phyloP scores from a whole-genome alignment of 2,888 invertebrate genomes.

The Willowsia nigromaculata region DNA sequence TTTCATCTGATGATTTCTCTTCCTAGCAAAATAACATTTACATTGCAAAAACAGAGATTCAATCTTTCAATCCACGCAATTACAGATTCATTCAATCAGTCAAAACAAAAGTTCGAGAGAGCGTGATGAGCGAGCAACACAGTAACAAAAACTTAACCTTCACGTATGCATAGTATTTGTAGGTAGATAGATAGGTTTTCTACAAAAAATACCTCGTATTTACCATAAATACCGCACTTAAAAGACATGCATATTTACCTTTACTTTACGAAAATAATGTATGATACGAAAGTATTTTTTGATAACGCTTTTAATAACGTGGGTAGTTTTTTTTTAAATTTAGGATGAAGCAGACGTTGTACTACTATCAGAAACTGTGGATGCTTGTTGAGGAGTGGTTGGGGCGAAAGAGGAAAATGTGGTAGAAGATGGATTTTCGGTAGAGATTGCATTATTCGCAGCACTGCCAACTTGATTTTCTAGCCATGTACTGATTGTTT shows the following conservation, averaged over 20 bases:
- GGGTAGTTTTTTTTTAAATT: neutral
- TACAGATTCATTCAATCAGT: neutral
- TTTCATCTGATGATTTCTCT: neutral
- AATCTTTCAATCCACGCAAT: no score
- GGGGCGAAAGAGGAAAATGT: neutral
- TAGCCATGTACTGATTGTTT: slow-evolving; percentile 89
- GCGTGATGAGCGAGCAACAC: neutral
- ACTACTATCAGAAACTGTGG: slow-evolving; percentile 5
- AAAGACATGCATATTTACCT: neutral
- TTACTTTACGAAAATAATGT: slow-evolving; percentile 16
- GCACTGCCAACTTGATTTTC: slow-evolving; percentile 63
- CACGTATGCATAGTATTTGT: no score
- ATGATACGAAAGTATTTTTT: neutral
- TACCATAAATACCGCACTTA: neutral
- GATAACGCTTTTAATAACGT: no score
- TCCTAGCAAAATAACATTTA: neutral
- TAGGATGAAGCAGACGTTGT: neutral
- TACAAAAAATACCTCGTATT: neutral
- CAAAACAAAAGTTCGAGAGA: neutral
- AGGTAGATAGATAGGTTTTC: no score
- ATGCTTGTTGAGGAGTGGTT: neutral
- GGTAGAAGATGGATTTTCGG: neutral
- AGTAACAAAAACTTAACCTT: neutral
- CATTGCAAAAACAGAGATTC: neutral
- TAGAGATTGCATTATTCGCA: neutral